A percentile compares a stretch with the other conserved stretches of the same genome.
phyloP scores from a whole-genome alignment of 2,797 vertebrate genomes.

The Allobates femoralis region DNA sequence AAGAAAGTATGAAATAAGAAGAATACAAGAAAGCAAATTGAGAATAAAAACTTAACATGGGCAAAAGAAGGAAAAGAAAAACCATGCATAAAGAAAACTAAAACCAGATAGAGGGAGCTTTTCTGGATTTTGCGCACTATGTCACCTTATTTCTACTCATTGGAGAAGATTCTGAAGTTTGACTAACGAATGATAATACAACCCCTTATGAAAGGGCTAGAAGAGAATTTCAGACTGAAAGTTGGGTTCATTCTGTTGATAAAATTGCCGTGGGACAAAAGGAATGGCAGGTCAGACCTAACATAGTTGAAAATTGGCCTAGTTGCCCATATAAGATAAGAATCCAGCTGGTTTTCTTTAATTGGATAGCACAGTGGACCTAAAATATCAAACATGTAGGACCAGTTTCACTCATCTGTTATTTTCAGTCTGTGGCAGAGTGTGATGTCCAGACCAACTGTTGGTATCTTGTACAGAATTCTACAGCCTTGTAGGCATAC shows the following conservation, averaged over 20 bases:
- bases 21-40: slow-evolving; percentile 72
- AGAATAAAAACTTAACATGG: slow-evolving; percentile 70
- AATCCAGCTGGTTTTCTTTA: no score
- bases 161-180: not conserved
- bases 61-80: slow-evolving; percentile 66
- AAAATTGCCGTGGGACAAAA: not conserved
- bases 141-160: not conserved
- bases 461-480: no score
- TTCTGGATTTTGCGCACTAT: not conserved
- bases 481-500: no score
- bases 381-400: no score
- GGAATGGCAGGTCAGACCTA: not conserved
- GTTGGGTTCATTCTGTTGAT: not conserved
- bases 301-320: not conserved
- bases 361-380: no score
- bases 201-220: no score
- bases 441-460: no score
- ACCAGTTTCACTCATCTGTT: no score
- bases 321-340: no score
- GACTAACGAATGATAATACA: not conserved
- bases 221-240: no score
- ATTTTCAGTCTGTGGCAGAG: no score
- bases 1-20: slow-evolving; percentile 72
- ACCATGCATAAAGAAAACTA: not conserved
- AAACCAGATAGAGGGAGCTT: not conserved